Base-by-base conservation (phyloP, 2,888 invertebrate species). In the Pyrochroa serraticornis region DNA sequence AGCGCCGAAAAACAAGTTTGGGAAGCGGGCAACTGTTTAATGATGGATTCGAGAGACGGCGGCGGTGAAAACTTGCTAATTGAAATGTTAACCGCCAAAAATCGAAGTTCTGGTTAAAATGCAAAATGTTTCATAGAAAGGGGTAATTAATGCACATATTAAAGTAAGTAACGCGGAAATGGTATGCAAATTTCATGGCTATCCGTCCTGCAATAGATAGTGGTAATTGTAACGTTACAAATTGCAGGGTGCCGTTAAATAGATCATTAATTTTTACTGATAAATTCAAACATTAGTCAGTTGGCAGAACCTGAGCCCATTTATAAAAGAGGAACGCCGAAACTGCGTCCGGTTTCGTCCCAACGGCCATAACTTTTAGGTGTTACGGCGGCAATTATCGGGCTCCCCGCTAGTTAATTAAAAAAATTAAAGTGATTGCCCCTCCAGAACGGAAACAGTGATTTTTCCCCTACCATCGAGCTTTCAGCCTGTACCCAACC, bases 231-330 rank as follows among this genome's bases (percentile, higher is more conserved):
- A 60, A 55, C 43, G 56, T 57, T 50, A 56, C 60, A 63, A 63
- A 63, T 58, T 63, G 52, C 58, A 60, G 50, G 53, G 58, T 52
- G 54, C 57, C 57, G 48, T 60, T 63, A 57, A 63, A 60, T 58
- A 49, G 63, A 61, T 58, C 60, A 57, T 63, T 63, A 60, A 60
- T 63, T 63, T 60, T 63, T 60, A 50, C 58, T 54, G 62, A 59
- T 59, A 59, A 54, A 51, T 56, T 57, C 56, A 44, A 60, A 61
- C 60, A 58, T 61, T 61, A 46, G 60, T 61, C 60, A 58, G 53
- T 49, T 46, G 57, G 60, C 50, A 41, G 32, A 2, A 9, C 46
- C 53, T 39, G 46, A 12, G 9, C 13, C 41, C 46, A 39, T 46
- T 46, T 53, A 41, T 53, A 46, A 52, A 52, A 44, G 36, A 52